Evolutionary conservation across 2,888 invertebrate genomes (phyloP), one percentile per base, ranked within the genome.

Genomic region (Apamea crenata): DNA sequence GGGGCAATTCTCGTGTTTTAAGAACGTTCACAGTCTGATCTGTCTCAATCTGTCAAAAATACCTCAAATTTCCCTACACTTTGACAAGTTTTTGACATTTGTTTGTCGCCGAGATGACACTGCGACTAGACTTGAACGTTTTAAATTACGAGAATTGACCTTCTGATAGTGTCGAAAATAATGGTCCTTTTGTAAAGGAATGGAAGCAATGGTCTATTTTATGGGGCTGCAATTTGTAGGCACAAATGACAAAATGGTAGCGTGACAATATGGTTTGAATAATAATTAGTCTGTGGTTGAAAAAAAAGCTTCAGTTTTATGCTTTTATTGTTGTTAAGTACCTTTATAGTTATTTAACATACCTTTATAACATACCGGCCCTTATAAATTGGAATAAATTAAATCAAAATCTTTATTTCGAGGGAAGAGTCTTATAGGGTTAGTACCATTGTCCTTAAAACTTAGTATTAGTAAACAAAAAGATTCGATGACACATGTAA

Each of bases 141-240:
- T n/a, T n/a, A n/a, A n/a, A n/a, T n/a, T n/a, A n/a, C n/a, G n/a
- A n/a, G n/a, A n/a, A n/a, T n/a, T n/a, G n/a, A n/a, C n/a, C n/a
- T n/a, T n/a, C n/a, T n/a, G n/a, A 81, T 70, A 75, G 25, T 25
- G 2, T 47, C 53, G 6, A 59, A 59, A 47, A 61, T 61, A 50
- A 44, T 50, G 12, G 21, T 66, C 69, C n/a, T 59, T 25, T 25
- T 32, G 36, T 56, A 71, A 47, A 59, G 56, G 56, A 36, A 47
- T 63, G 56, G 56, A 36, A 69, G 10, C 40, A 68, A 36, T 65
- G 3, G 44, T 68, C 74, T 78, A 70, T 78, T 59, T 61, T 69
- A 59, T 69, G 21, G 6, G 16, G 29, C 50, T 78, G 76, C 86
- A 80, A 83, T 80, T 83, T 80, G 69, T 73, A 78, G 67, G 29